A percentile compares a stretch with the other conserved stretches of the same genome.
Evolutionary conservation across 2,797 vertebrate genomes (phyloP).

Genomic region (Mus minutoides): DNA sequence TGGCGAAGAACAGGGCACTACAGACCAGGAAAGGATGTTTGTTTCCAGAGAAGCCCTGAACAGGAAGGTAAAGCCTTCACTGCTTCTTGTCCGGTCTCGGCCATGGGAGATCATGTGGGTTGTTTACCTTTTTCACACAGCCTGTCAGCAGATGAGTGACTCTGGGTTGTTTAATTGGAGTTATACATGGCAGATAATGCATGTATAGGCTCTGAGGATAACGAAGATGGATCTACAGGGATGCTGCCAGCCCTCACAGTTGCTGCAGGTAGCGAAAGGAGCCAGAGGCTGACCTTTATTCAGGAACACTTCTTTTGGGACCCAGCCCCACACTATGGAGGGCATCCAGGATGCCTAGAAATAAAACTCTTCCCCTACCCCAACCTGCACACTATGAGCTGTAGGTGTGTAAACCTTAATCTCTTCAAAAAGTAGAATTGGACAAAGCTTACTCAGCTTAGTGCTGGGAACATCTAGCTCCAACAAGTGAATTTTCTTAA

Average conservation of each 20-base stretch:
- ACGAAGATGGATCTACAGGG: fast-evolving
- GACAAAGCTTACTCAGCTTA: not conserved
- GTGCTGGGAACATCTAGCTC: not conserved
- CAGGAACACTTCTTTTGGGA: not conserved
- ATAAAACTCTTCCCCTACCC: not conserved
- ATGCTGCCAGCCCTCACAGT: not conserved
- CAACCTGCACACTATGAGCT: no score
- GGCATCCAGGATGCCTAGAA: fast-evolving
- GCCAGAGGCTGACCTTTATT: fast-evolving
- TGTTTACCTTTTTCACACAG: not conserved
- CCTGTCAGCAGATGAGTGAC: fast-evolving
- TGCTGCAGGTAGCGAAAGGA: not conserved
- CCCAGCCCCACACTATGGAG: not conserved
- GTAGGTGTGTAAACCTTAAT: not conserved
- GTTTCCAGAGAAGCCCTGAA: not conserved
- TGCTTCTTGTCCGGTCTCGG: fast-evolving
- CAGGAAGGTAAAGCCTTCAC: not conserved
- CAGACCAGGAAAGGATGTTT: fast-evolving
- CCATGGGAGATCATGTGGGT: no score
- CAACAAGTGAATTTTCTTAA: not conserved
- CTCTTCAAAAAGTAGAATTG: not conserved
- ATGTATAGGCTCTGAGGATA: not conserved
- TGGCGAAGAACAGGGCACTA: not conserved
- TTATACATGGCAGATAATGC: fast-evolving
- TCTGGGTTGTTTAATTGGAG: fast-evolving